phyloP scores from a whole-genome alignment of 2,888 invertebrate species.

The Meiosimyza decipiens region DNA sequence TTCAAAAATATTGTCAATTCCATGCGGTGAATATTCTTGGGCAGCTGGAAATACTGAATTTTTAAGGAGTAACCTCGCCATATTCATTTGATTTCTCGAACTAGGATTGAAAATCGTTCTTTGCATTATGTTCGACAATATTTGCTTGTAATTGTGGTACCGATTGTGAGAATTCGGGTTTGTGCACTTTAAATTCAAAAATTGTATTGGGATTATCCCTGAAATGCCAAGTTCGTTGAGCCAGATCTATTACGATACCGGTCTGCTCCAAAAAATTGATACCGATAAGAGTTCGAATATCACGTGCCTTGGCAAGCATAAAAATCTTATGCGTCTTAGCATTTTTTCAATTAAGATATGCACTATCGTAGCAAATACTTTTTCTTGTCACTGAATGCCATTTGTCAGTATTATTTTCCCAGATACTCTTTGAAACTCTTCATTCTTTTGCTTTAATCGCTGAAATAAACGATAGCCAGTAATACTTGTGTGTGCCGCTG shows the following conservation, averaged over 20 bases:
- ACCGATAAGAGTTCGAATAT: slow-evolving; percentile 32
- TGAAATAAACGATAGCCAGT: too few species aligned
- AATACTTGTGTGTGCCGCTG: too few species aligned
- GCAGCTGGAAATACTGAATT: too few species aligned
- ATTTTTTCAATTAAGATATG: slow-evolving; percentile 34
- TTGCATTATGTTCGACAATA: too few species aligned
- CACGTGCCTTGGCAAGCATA: slow-evolving; percentile 33
- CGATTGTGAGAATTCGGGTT: not conserved
- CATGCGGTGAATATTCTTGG: too few species aligned
- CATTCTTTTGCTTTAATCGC: too few species aligned
- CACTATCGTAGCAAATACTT: slow-evolving; percentile 34
- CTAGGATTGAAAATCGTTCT: too few species aligned
- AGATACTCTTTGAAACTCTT: slow-evolving; percentile 31
- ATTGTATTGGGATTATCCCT: slow-evolving; percentile 39
- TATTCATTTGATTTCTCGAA: too few species aligned
- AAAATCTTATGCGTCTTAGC: slow-evolving; percentile 42
- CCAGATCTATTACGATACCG: slow-evolving; percentile 31
- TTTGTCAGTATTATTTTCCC: slow-evolving; percentile 41
- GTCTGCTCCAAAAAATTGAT: slow-evolving; percentile 37
- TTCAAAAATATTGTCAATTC: too few species aligned
- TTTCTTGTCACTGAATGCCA: slow-evolving; percentile 28
- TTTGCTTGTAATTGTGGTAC: not conserved
- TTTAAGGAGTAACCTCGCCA: too few species aligned
- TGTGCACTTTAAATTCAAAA: slow-evolving; percentile 23
- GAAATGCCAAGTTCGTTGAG: slow-evolving; percentile 37